Base-by-base conservation (phyloP, 2,113 vertebrate species). In the Naja naja region DNA sequence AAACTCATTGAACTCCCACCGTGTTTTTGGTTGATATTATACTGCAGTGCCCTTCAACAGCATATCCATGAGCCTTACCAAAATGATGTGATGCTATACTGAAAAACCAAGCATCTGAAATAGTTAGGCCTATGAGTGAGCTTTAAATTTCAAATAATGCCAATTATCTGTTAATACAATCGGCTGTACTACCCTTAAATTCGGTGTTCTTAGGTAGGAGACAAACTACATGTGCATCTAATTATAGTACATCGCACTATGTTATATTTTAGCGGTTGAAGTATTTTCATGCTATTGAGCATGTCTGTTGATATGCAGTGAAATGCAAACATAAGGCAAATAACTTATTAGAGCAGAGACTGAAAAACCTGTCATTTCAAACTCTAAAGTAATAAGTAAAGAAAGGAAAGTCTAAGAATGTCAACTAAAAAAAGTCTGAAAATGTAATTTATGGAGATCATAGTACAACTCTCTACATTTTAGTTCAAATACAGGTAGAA, bases 401-500 rank as follows among this genome's bases (percentile, higher is more conserved):
- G 16, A 0, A 34, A 91, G 49, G 43, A 20, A 0, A 0, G 0
- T 47, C 69, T 5, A 81, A 91, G 93, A 95, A 94, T 0, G 0
- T 43, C 18, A 81, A 39, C 89, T 93, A 69, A 64, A 92, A 88
- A 39, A 74, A 90, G 56, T 45, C 69, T 90, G 87, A 93, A 94
- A 30, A 12, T 0, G 0, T 85, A 93, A 93, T 89, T 94, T 93
- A 69, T 85, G 92, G 55, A 12, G 4, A 81, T 49, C 10, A 14
- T 87, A 30, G 20, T 2, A 53, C 30, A 87, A 52, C 27, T 52
- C 74, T 22, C n/a, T 81, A 81, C 34, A 81, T 39, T 81, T 43
- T 34, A 81, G 34, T 54, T 88, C 47, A 88, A 52, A 88, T 10
- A 64, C 56, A 86, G 89, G 47, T 94, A 89, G 93, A 90, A 95